These are phyloP conservation scores for Ecdyonurus torrentis DNA, from an alignment of 2,888 invertebrate genomes.

Conservation along the genomic window DNA sequence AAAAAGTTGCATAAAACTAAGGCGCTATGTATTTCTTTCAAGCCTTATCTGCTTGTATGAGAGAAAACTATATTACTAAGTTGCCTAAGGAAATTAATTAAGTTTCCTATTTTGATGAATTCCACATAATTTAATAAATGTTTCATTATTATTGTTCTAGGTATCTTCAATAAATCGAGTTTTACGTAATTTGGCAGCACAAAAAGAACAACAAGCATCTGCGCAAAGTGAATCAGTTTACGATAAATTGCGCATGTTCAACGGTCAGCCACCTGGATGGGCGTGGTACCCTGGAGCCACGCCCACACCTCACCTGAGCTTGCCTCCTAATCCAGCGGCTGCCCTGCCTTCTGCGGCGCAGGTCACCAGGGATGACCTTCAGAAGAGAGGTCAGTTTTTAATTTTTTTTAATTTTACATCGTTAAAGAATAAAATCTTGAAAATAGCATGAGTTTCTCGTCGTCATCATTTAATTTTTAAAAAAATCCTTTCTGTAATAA, in stretches of 20 bases:
- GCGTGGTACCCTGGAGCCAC: constrained; percentile 74
- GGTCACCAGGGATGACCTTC: constrained; percentile 47
- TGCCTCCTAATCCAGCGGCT: constrained; percentile 32
- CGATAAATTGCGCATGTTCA: constrained; percentile 89
- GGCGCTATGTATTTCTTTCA: too few species aligned
- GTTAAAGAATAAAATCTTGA: too few species aligned
- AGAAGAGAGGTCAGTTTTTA: constrained; percentile 58
- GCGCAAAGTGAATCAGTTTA: constrained; percentile 79
- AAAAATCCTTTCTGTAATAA: too few species aligned
- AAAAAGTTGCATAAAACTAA: not conserved
- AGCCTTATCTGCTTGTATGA: too few species aligned
- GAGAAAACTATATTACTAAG: too few species aligned
- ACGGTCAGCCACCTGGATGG: constrained; percentile 75
- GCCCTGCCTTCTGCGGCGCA: constrained; percentile 22
- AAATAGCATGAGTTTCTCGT: too few species aligned
- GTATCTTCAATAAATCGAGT: constrained; percentile 98
- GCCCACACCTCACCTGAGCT: constrained; percentile 50
- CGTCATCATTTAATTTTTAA: too few species aligned
- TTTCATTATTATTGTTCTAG: constrained; percentile 33
- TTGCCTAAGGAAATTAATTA: too few species aligned
- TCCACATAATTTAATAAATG: not conserved
- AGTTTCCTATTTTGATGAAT: too few species aligned
- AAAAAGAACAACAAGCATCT: constrained; percentile 82
- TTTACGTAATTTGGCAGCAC: constrained; percentile 84
- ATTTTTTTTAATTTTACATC: too few species aligned